Base-by-base conservation (phyloP, 2,113 vertebrate genomes). In the Eulemur macaco region DNA sequence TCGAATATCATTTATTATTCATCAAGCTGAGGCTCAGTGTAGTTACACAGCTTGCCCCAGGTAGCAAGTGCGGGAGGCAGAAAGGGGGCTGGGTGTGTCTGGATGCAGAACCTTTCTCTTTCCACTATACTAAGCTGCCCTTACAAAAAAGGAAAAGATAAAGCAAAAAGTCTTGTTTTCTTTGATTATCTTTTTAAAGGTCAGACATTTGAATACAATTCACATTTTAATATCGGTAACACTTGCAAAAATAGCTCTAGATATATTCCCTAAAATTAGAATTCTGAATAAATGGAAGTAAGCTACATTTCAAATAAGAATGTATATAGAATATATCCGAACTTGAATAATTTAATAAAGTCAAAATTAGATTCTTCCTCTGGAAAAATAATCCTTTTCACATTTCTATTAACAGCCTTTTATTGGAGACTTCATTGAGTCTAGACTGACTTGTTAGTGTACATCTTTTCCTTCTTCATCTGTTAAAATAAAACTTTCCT, bases 241-340 rank as follows among this genome's bases (percentile, higher is more conserved):
- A 93, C 13, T 93, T 87, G 37, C 3, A 77, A 92, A 82, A 95
- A 54, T 60, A 96, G 80, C 50, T 89, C 52, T 71, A 87, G 45
- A 80, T 52, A 90, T 18, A 90, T 90, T 96, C 45, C 82, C 81
- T 95, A 84, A 92, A 15, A 91, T 89, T 96, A 97, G 97, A 98
- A 98, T 98, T 96, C 94, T 95, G 93, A 91, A 96, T 69, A 96
- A 97, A 97, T 86, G 93, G 98, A 93, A 52, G 14, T 58, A 98
- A 97, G 13, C 76, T 71, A 74, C 34, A 50, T 18, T 78, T 42
- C n/a, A 83, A 93, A 86, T 76, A 80, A 73, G 20, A 93, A 58
- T 18, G 83, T 34, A 83, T 8, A 64, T 5, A 89, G 45, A 80
- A 68, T 78, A 39, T 89, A 64, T 50, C n/a, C 73, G 64, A 89